These are phyloP conservation scores for Psilopogon haemacephalus DNA, from an alignment of 2,113 vertebrate genomes.

Conservation along the genomic window DNA sequence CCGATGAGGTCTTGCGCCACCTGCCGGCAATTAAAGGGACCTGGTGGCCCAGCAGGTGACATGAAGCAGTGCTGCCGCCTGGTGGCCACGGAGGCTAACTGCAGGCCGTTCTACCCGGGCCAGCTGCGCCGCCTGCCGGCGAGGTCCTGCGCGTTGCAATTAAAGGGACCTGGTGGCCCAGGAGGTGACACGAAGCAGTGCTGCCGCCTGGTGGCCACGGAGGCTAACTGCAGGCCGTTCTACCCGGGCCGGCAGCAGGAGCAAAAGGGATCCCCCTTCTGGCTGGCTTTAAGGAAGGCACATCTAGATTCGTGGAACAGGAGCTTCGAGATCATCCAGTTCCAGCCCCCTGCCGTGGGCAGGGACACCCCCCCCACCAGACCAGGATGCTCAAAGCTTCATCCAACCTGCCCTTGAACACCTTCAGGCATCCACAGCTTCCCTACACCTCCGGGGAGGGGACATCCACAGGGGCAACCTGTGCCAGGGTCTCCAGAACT, in stretches of 20 bases:
- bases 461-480: no score
- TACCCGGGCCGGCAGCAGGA: background rate
- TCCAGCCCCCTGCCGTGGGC: no score
- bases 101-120: background rate
- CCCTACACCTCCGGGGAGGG: no score
- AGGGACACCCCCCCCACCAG: no score
- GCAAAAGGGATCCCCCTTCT: background rate
- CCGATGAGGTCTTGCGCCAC: rapidly evolving
- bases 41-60: rapidly evolving
- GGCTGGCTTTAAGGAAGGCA: background rate
- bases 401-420: no score
- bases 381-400: no score
- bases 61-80: background rate
- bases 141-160: rapidly evolving
- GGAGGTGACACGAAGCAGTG: rapidly evolving
- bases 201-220: background rate
- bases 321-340: no score
- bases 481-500: no score
- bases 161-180: rapidly evolving
- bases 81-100: rapidly evolving
- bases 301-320: background rate
- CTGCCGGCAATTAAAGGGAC: rapidly evolving
- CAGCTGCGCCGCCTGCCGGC: no score
- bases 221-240: background rate
- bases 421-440: no score